Conservation (phyloP, 2,797 vertebrate genomes). For the Sylvia borin region DNA sequence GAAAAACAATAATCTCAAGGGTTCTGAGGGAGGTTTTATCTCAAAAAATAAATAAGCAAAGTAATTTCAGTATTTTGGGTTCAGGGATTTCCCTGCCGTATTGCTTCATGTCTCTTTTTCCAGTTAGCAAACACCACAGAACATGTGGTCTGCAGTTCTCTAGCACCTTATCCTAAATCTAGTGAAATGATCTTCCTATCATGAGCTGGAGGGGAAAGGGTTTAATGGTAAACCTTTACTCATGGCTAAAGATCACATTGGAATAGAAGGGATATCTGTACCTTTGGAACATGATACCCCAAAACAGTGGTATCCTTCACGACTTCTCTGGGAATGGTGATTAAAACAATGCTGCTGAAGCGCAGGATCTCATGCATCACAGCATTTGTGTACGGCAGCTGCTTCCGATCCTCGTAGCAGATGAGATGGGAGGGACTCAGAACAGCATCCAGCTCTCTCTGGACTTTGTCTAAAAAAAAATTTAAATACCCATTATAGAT, state of each 20-base stretch:
- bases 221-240: not conserved
- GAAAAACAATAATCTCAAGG: not conserved
- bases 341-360: not conserved
- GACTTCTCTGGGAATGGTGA: slow-evolving; percentile 4
- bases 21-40: not conserved
- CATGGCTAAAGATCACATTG: not conserved
- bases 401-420: slow-evolving; percentile 24
- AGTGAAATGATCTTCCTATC: not conserved
- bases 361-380: slow-evolving; percentile 39
- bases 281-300: slow-evolving; percentile 49
- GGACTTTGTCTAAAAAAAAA: not conserved
- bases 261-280: not conserved
- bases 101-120: not conserved
- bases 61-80: not conserved
- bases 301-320: slow-evolving; percentile 15
- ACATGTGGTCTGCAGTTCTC: not conserved
- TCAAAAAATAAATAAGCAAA: not conserved
- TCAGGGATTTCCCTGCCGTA: not conserved
- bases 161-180: not conserved
- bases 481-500: not conserved
- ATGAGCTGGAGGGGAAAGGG: not conserved
- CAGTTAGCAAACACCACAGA: not conserved
- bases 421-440: not conserved
- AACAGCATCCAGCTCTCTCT: not conserved
- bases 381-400: not conserved